These are phyloP conservation scores for Gallinago stenura DNA, from an alignment of 2,797 vertebrate species.

Conservation along the genomic window DNA sequence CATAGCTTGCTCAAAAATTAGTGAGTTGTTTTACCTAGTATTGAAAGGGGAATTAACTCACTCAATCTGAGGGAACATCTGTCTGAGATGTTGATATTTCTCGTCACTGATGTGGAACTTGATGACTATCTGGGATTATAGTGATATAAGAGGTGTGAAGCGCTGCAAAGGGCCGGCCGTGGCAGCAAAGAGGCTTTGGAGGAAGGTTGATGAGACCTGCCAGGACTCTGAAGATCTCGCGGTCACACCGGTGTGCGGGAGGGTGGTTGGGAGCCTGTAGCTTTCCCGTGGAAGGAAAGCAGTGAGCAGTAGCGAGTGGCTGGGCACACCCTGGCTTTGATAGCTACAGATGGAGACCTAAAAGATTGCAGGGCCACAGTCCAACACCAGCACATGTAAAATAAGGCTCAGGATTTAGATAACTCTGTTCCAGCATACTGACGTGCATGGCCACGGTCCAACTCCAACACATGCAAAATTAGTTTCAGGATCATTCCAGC, in stretches of 20 bases:
- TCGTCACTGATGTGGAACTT: background rate
- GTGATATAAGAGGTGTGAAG: background rate
- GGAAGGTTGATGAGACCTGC: background rate
- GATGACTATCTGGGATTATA: background rate
- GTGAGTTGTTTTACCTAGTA: background rate
- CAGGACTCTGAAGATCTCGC: background rate
- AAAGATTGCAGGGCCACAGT: constrained; percentile 74
- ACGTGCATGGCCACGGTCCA: constrained; percentile 67
- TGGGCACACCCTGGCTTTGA: constrained; percentile 69
- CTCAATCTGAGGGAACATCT: background rate
- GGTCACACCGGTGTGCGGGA: background rate
- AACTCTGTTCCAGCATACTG: constrained; percentile 74
- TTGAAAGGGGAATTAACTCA: background rate
- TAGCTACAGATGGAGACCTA: constrained; percentile 75
- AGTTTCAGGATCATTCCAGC: constrained; percentile 75
- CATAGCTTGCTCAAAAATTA: background rate
- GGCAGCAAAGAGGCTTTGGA: background rate
- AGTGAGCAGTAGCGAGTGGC: constrained; percentile 29
- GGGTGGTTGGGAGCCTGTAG: background rate
- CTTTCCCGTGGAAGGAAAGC: background rate
- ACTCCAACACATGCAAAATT: constrained; percentile 76
- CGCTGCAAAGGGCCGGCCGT: background rate
- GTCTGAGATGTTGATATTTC: background rate
- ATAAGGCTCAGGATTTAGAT: constrained; percentile 76
- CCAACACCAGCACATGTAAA: constrained; percentile 76